These are phyloP conservation scores for Ptilodon capucinus DNA, from an alignment of 2,888 invertebrate species.

Conservation along the genomic window DNA sequence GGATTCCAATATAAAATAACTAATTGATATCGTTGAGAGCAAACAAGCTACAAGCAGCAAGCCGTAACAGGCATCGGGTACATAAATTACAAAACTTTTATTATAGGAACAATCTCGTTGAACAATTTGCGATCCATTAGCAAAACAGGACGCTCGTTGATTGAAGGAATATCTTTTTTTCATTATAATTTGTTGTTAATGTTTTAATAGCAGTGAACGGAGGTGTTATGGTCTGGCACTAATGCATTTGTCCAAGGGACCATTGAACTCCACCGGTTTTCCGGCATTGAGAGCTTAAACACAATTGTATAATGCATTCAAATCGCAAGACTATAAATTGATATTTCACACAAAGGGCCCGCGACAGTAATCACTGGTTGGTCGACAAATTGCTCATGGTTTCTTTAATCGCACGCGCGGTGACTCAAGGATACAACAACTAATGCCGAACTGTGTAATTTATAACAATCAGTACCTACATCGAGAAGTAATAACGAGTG, in stretches of 20 bases:
- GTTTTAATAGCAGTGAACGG: constrained; percentile 6
- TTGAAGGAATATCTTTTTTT: no score
- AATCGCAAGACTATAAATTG: constrained; percentile 48
- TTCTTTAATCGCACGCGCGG: constrained; percentile 50
- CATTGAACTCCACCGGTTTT: constrained; percentile 35
- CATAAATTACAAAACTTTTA: no score
- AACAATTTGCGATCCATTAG: no score
- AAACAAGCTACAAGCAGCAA: no score
- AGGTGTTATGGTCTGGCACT: constrained; percentile 8
- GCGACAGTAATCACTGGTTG: constrained; percentile 59
- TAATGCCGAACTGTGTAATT: constrained; percentile 54
- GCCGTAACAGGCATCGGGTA: no score
- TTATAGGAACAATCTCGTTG: no score
- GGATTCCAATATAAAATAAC: no score
- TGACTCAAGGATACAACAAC: constrained; percentile 49
- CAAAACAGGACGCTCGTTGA: no score
- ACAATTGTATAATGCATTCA: constrained; percentile 36
- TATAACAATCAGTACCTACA: constrained; percentile 44
- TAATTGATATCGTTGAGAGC: no score
- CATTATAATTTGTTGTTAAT: no score
- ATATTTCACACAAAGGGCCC: constrained; percentile 59
- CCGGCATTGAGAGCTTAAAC: constrained; percentile 31
- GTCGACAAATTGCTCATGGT: constrained; percentile 49
- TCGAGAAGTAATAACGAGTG: constrained; percentile 34
- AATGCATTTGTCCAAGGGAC: constrained; percentile 34